Conservation (phyloP, 2,113 vertebrate genomes). For the Hydrolagus affinis region DNA sequence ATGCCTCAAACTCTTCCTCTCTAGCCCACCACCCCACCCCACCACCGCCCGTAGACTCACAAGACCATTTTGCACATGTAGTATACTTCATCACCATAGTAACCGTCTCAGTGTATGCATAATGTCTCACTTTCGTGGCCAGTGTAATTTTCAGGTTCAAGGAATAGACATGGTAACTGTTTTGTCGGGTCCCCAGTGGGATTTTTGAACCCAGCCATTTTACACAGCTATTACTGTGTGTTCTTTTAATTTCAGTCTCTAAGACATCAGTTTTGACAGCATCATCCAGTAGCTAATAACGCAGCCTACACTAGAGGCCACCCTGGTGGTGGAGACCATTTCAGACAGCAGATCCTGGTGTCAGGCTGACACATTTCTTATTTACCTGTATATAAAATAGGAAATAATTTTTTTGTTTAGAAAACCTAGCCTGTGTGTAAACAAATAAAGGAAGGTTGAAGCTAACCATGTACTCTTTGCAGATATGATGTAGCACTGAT, state of each 20-base stretch:
- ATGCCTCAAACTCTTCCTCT: background rate
- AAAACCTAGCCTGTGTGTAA: background rate
- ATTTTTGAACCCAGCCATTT: slow-evolving; percentile 17
- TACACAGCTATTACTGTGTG: background rate
- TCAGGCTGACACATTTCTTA: slow-evolving; percentile 1
- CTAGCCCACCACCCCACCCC: too few relatives aligned
- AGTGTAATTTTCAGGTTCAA: slow-evolving; percentile 61
- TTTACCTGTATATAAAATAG: background rate
- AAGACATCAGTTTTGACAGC: background rate
- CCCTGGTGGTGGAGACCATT: background rate
- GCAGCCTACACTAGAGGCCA: background rate
- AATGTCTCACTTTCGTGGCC: slow-evolving; percentile 69
- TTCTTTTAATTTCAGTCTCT: slow-evolving; percentile 15
- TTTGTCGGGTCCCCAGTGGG: slow-evolving; percentile 33
- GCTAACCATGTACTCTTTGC: background rate
- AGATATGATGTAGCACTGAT: background rate
- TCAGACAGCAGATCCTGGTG: background rate
- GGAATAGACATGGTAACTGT: slow-evolving; percentile 50
- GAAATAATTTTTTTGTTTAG: background rate
- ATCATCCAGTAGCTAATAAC: slow-evolving; percentile 10
- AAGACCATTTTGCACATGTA: slow-evolving; percentile 90
- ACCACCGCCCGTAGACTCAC: slow-evolving; percentile 41
- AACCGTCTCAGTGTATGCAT: slow-evolving; percentile 67
- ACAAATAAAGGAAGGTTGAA: background rate
- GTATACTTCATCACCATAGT: slow-evolving; percentile 71